Conservation (phyloP, 1,140 invertebrate species). For the Helicoverpa zea region DNA sequence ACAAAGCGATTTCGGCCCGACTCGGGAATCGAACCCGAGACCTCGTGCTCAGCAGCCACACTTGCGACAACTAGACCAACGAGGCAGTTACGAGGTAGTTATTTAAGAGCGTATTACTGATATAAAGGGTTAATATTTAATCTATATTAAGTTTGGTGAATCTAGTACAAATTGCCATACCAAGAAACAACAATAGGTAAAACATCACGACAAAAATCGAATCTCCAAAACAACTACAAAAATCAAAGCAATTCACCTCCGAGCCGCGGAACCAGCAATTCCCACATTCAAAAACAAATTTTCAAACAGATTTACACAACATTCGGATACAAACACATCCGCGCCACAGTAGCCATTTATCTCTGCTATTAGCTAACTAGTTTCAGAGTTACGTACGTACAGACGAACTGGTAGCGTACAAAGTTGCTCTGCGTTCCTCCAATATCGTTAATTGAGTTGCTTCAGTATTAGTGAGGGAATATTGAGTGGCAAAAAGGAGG, state of each 20-base stretch:
- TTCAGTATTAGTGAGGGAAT: constrained; percentile 41
- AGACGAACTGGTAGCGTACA: constrained; percentile 46
- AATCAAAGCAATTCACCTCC: neutral
- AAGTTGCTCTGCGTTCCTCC: constrained; percentile 48
- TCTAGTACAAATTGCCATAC: neutral
- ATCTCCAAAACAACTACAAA: neutral
- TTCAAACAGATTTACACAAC: constrained; percentile 39
- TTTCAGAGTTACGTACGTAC: constrained; percentile 39
- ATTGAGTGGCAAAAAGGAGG: constrained; percentile 31
- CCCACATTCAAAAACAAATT: constrained; percentile 26
- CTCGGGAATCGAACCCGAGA: too few relatives aligned
- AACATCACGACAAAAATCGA: neutral
- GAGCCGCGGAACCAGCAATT: constrained; percentile 11
- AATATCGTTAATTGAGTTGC: constrained; percentile 54
- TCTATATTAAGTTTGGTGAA: too few relatives aligned
- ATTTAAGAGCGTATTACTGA: too few relatives aligned
- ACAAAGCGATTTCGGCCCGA: too few relatives aligned
- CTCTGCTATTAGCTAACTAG: constrained; percentile 55
- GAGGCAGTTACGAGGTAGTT: too few relatives aligned
- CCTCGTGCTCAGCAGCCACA: too few relatives aligned
- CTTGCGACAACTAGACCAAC: too few relatives aligned
- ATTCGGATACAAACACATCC: constrained; percentile 42
- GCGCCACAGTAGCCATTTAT: constrained; percentile 47
- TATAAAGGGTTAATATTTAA: too few relatives aligned
- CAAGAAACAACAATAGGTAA: neutral